phyloP scores from a whole-genome alignment of 2,888 invertebrate species.

The Dioctria linearis region DNA sequence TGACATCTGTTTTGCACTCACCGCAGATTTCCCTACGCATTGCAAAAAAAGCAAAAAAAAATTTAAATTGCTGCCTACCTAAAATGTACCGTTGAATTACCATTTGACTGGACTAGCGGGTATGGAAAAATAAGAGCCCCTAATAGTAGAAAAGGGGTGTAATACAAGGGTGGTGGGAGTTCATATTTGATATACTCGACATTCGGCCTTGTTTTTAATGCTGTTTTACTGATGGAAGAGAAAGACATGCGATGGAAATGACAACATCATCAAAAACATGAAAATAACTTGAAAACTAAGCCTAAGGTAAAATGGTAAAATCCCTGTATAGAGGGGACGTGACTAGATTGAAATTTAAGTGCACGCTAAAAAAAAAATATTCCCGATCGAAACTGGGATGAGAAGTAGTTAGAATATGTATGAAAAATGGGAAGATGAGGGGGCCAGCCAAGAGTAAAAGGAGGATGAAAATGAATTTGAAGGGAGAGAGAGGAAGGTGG shows the following conservation, averaged over 20 bases:
- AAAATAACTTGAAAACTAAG: not conserved
- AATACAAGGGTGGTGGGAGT: too few species aligned
- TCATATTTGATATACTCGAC: too few species aligned
- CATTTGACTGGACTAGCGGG: too few species aligned
- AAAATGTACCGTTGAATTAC: too few species aligned
- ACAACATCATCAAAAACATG: constrained; percentile 12
- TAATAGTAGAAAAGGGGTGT: too few species aligned
- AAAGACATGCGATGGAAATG: not conserved
- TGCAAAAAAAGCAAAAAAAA: too few species aligned
- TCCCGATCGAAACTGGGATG: not conserved
- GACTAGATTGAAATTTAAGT: not conserved
- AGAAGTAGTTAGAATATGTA: constrained; percentile 11
- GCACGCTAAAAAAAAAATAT: not conserved
- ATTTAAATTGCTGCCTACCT: too few species aligned
- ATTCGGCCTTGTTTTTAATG: too few species aligned
- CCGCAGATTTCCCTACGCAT: too few species aligned
- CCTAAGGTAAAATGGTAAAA: not conserved
- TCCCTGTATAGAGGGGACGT: not conserved
- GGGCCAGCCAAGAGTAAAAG: not conserved
- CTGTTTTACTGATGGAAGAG: not conserved
- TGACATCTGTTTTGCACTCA: too few species aligned
- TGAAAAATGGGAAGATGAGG: not conserved
- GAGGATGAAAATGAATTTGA: not conserved
- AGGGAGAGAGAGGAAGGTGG: not conserved
- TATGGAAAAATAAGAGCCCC: too few species aligned